Percentiles rank a stretch among this genome's conserved stretches.
These are phyloP conservation scores for Drosophila incognita DNA, from an alignment of 2,888 invertebrate genomes.

Conservation along the genomic window DNA sequence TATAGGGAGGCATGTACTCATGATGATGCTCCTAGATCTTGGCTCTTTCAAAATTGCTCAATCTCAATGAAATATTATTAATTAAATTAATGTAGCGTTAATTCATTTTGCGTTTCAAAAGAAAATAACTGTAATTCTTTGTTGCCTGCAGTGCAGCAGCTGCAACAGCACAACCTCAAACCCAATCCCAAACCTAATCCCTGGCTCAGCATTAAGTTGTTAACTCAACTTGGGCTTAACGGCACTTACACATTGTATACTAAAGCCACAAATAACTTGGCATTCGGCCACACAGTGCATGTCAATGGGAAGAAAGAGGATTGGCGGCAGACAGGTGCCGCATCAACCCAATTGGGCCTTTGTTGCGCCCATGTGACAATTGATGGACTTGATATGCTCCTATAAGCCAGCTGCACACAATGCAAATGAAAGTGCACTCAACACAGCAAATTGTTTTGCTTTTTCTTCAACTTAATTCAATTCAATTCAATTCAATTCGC, in stretches of 20 bases:
- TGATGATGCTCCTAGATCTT: conserved; percentile 15
- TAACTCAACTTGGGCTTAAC: conserved; percentile 42
- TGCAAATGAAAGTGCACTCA: conserved; percentile 40
- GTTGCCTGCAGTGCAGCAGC: conserved; percentile 50
- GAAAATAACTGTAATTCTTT: conserved; percentile 60
- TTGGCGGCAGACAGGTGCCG: conserved; percentile 32
- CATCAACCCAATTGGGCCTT: conserved; percentile 48
- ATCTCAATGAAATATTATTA: conserved; percentile 80
- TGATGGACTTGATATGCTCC: conserved; percentile 55
- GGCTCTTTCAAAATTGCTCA: conserved; percentile 69
- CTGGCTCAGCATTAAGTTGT: conserved; percentile 38
- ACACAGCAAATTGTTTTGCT: neutral
- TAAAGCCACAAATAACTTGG: conserved; percentile 29
- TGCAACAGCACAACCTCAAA: conserved; percentile 34
- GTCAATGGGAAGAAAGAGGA: conserved; percentile 19
- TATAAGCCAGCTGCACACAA: conserved; percentile 33
- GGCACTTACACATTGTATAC: conserved; percentile 23
- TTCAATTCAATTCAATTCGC: neutral
- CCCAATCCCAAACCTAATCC: conserved; percentile 11
- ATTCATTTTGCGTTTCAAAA: conserved; percentile 71
- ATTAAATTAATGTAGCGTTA: conserved; percentile 79
- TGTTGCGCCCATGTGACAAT: conserved; percentile 48
- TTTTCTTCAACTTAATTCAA: neutral
- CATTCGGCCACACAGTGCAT: conserved; percentile 40
- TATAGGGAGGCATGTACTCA: conserved; percentile 1